Percentiles rank a stretch among this genome's conserved stretches.
Evolutionary conservation across 2,113 vertebrate genomes (phyloP).

Genomic region (Oreochromis aureus): DNA sequence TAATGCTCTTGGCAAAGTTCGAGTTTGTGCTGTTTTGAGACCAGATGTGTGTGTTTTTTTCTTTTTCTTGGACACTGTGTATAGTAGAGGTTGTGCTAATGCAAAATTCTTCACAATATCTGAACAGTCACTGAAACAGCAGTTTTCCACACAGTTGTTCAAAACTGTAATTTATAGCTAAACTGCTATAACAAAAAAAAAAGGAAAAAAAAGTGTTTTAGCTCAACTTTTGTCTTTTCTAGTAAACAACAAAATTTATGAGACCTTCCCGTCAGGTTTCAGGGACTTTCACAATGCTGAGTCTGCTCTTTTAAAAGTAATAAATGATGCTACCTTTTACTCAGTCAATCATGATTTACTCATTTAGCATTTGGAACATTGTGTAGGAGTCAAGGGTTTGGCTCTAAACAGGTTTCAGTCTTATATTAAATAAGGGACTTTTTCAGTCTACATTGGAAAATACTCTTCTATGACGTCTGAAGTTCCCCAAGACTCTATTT

Average conservation of each 20-base stretch:
- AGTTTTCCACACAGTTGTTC: neutral
- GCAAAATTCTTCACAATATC: neutral
- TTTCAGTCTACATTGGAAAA: neutral
- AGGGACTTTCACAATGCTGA: neutral
- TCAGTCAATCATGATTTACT: neutral
- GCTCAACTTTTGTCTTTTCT: neutral
- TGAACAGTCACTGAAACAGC: neutral
- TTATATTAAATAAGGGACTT: neutral
- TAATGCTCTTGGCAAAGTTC: neutral
- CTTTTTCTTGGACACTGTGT: neutral
- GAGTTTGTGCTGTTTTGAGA: neutral
- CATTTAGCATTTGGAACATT: neutral
- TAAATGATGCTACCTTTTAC: neutral
- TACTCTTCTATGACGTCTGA: neutral
- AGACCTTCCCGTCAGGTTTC: neutral
- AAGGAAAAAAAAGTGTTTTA: fast-evolving
- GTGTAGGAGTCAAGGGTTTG: neutral
- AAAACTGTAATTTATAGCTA: neutral
- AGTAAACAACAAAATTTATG: neutral
- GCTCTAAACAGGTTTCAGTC: neutral
- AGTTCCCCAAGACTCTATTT: neutral
- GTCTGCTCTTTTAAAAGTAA: neutral
- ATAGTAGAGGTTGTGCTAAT: fast-evolving
- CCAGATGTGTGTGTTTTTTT: neutral
- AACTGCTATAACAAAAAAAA: fast-evolving